Evolutionary conservation across 2,797 vertebrate genomes (phyloP).

Genomic region (Eurystomus glaucurus): DNA sequence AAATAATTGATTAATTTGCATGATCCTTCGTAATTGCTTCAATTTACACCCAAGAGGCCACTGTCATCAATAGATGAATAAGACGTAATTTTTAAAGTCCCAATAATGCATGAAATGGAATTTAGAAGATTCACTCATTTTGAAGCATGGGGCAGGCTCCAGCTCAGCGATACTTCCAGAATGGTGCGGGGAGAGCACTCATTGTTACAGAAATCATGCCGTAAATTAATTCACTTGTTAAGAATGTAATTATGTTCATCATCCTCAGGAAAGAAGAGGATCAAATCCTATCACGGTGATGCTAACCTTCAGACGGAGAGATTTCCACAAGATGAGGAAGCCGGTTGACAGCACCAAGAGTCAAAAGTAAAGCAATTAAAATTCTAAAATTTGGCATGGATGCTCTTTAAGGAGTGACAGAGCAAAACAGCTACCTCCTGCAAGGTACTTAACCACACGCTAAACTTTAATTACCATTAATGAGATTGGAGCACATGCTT

Average conservation of each 20-base stretch:
- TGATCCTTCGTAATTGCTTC: slow-evolving; percentile 70
- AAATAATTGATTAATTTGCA: slow-evolving; percentile 79
- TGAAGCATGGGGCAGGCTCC: neutral
- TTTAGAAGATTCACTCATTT: neutral
- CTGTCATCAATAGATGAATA: slow-evolving; percentile 76
- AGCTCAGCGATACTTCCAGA: neutral
- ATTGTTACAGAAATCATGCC: neutral
- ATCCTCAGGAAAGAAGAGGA: slow-evolving; percentile 17
- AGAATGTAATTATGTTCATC: slow-evolving; percentile 37
- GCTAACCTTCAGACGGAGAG: neutral
- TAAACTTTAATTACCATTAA: slow-evolving; percentile 22
- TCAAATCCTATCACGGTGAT: neutral
- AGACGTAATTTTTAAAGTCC: slow-evolving; percentile 68
- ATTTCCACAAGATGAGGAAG: neutral
- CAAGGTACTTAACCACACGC: neutral
- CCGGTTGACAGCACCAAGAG: neutral
- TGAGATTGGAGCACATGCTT: neutral
- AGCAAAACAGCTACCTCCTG: neutral
- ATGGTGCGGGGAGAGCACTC: neutral
- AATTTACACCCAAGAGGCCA: slow-evolving; percentile 71
- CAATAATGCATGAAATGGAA: slow-evolving; percentile 28
- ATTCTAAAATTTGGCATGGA: neutral
- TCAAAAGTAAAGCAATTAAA: neutral
- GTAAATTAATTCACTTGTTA: slow-evolving; percentile 50
- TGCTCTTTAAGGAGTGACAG: neutral